Percentiles rank a stretch among this genome's conserved stretches.
Evolutionary conservation across 2,797 vertebrate species (phyloP).

Genomic region (Manis pentadactyla): DNA sequence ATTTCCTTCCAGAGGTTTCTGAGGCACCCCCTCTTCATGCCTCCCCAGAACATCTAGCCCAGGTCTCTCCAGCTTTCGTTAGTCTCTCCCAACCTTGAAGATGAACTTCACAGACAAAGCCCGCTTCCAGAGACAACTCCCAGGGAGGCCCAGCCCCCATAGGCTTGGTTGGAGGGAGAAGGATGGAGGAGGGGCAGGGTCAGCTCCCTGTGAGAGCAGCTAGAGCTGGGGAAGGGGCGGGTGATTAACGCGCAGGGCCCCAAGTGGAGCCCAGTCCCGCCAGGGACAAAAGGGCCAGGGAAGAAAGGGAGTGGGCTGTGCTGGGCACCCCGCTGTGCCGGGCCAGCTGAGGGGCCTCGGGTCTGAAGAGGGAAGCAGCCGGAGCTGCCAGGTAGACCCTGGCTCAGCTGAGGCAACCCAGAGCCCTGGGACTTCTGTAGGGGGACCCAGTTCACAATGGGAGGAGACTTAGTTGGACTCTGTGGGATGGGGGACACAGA

Average conservation of each 20-base stretch:
- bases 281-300: constrained; percentile 90
- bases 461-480: not conserved
- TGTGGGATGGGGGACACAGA: not conserved
- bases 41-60: not conserved
- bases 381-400: not conserved
- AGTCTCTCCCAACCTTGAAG: constrained; percentile 90
- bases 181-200: not conserved
- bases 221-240: constrained; percentile 76
- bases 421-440: not conserved
- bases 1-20: not conserved
- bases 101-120: constrained; percentile 93
- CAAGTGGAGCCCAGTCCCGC: constrained; percentile 84
- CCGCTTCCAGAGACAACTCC: constrained; percentile 87
- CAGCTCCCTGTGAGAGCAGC: constrained; percentile 16
- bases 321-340: constrained; percentile 91
- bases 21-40: not conserved
- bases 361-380: constrained; percentile 85
- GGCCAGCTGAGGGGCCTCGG: constrained; percentile 92
- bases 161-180: constrained; percentile 83
- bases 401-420: not conserved
- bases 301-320: constrained; percentile 93
- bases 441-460: not conserved
- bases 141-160: constrained; percentile 87
- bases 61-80: not conserved
- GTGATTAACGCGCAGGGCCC: constrained; percentile 91